Evolutionary conservation across 2,113 vertebrate genomes (phyloP), one percentile per base, ranked within the genome.

Genomic region (Neodon shergylaensis): DNA sequence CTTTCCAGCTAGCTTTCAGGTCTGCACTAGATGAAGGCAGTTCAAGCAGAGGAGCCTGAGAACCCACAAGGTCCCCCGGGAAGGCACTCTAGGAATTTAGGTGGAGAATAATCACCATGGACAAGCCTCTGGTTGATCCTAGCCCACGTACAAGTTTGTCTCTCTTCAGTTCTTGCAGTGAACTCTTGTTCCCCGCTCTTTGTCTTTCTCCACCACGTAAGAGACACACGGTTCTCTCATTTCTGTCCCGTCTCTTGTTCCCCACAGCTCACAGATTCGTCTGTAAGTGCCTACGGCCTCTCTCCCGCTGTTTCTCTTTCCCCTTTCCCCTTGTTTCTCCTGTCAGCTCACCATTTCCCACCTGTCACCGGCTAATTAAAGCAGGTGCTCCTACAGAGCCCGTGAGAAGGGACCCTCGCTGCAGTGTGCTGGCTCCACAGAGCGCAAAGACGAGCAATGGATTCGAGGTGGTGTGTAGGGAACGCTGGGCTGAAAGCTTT

Each of bases 151-250:
- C 36, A 72, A 31, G 14, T 72, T 26, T 3, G 33, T 42, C 39
- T 24, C 63, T 66, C 31, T 92, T 17, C 5, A 16, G 33, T 10
- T 83, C 79, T 36, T 72, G 74, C 47, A 10, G 33, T 36, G 28
- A 3, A 0, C 2, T 14, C 24, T 39, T 0, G 21, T 26, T 47
- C 26, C 72, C 73, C 2, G 7, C 1, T 54, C 24, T 26, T 24
- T 16, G 90, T 31, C 4, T 0, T 24, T 76, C 33, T 42, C 58
- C 58, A 70, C 44, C 1, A 0, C 14, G 7, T 31, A 70, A 16
- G 77, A 0, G 12, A 58, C 9, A 5, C 72, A 3, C 54, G 26
- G 33, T 1, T 26, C 1, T 42, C 44, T 77, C 36, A 3, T 31
- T 68, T 58, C 68, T 36, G 0, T 14, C 28, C n/a, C 2, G 6